phyloP scores from a whole-genome alignment of 2,113 vertebrate species.

The Epinephelus cyanopodus region DNA sequence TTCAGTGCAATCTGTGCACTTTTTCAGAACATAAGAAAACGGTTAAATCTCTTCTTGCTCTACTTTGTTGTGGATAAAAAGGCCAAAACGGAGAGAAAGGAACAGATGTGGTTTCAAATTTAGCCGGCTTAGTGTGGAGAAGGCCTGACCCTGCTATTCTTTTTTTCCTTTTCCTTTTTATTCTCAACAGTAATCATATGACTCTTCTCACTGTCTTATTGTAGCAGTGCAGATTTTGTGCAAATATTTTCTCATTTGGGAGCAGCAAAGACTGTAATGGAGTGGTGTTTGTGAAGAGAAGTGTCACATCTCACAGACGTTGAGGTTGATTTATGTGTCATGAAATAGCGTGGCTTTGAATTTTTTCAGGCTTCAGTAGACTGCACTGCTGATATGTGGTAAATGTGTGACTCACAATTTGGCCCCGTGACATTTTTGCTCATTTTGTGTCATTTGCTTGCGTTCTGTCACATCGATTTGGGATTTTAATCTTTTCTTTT shows the following conservation, averaged over 20 bases:
- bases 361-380: not conserved
- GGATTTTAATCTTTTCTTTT: not conserved
- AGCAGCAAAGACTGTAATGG: not conserved
- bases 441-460: not conserved
- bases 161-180: not conserved
- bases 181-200: not conserved
- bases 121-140: slow-evolving; percentile 16
- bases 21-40: not conserved
- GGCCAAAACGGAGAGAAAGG: not conserved
- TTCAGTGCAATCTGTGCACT: not conserved
- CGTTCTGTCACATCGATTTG: not conserved
- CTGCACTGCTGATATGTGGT: not conserved
- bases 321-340: not conserved
- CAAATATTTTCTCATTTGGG: not conserved
- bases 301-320: not conserved
- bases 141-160: slow-evolving; percentile 16
- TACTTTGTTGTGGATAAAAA: slow-evolving; percentile 10
- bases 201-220: not conserved
- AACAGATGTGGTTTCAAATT: slow-evolving; percentile 37
- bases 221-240: not conserved
- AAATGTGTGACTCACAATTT: not conserved
- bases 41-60: slow-evolving; percentile 19
- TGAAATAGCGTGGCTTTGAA: not conserved
- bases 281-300: not conserved
- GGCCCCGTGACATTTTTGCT: not conserved